Base-by-base conservation (phyloP, 2,888 invertebrate species). In the Fragum fragum region DNA sequence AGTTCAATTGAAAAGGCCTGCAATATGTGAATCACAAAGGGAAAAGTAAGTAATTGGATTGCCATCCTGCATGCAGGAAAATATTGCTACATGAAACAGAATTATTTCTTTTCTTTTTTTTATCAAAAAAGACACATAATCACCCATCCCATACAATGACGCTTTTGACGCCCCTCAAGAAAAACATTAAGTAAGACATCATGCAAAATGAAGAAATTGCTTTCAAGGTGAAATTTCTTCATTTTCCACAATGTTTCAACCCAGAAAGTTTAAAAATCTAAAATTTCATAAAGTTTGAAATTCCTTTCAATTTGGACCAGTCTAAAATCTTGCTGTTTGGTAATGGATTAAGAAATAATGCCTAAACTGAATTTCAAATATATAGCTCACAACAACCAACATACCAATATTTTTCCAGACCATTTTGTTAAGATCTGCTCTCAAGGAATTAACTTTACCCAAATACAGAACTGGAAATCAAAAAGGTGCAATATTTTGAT, bases 371-470 rank as follows among this genome's bases (percentile, higher is more conserved):
- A 63, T 6, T 1, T 32, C 21, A 47, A 28, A 42, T 68, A 39
- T n/a, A 68, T 42, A 47, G 47, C 26, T 36, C 21, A 74, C 52
- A 68, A 55, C 23, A 74, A 18, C 52, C 21, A 61, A 61, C 76
- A 7, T 76, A 76, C 76, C 76, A 61, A 76, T 59, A 42, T 61
- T 76, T 21, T 42, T 59, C 70, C 70, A 76, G 29, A 76, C 61
- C 76, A 70, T 70, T 26, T 47, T 53, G 70, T 76, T 70, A 16
- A 76, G 29, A 29, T 63, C 63, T 36, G 14, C 21, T n/a, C 28
- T 63, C 28, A 14, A n/a, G 16, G 18, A 28, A 1, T 29, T 18
- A 26, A 16, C 29, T 28, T 59, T 59, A 32, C 32, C 63, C 29
- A 29, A 63, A 32, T 36, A 32, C 21, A 36, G 18, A 18, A 63